Evolutionary conservation across 2,113 vertebrate species (phyloP), one percentile per base, ranked within the genome.

Genomic region (Trinectes maculatus): DNA sequence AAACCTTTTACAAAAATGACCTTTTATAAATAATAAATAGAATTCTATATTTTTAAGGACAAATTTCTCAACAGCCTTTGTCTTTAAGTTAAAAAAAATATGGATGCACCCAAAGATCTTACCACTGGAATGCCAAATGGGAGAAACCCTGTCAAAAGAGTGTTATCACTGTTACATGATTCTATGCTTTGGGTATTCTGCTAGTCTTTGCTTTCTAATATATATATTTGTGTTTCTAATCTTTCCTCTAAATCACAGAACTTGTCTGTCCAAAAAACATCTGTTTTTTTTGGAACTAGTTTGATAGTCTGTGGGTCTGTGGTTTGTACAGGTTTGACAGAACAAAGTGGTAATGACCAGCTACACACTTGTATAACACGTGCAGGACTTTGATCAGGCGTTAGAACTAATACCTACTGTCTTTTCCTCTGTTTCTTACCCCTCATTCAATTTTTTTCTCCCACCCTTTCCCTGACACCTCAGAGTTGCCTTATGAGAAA

Each of bases 81-180:
- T 25, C 13, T 7, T 13, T 3, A 55, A 4, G 29, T 8, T 31
- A 31, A 5, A 31, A 31, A 5, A 31, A 31, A 31, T 31, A 31
- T 31, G 29, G 29, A 34, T 34, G 33, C 6, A 9, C 53, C 46
- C 0, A 49, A 25, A 4, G 13, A 63, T 93, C 96, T 94, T 90
- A 97, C 96, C 42, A 97, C 95, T 79, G 96, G 96, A 0, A 95
- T 97, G 83, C 96, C 96, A 68, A 98, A 98, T 37, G 96, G 96
- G 75, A 98, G 93, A 75, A 96, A 98, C 91, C 96, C 96, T 98
- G 51, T 6, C 4, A 24, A 71, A 58, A 74, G 55, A 67, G n/a
- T 70, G 5, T 71, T 8, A 54, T 19, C 5, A 46, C 10, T 34
- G 13, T 15, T 39, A n/a, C n/a, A n/a, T n/a, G n/a, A n/a, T n/a